Base-by-base conservation (phyloP, 2,888 invertebrate species). In the Eupeodes latifasciatus region DNA sequence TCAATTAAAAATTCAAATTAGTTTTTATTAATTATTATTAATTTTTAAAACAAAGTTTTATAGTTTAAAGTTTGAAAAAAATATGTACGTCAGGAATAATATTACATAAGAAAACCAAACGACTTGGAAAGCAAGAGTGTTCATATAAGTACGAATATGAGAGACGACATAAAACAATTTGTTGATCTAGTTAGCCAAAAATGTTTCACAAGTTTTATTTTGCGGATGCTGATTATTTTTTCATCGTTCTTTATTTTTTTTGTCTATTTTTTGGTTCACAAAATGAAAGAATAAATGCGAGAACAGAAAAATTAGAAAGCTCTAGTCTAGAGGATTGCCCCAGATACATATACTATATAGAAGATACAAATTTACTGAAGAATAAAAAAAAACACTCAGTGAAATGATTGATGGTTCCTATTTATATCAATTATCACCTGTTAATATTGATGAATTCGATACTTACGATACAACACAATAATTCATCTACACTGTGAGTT, bases 141-240 rank as follows among this genome's bases (percentile, higher is more conserved):
- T 80, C 77, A 76, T 36, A 59, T 12, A 47, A 4, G 12, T 55
- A 59, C 40, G 40, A 40, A 6, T 76, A 86, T 89, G 81, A 80
- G 74, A 72, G 77, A 72, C 61, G 62, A 89, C 85, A 89, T 81
- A 89, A 89, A 89, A 86, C 81, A 87, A 89, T 86, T 86, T 86
- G 86, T 88, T 88, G 88, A 81, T 88, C 88, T 74, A 84, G 85
- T 88, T 88, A 88, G 88, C 85, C 88, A 88, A 88, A 85, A 85
- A 88, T 84, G 84, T 84, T 78, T 61, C 72, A 71, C 57, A 81
- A 75, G n/a, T 72, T 64, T 80, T 79, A 49, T 53, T 55, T 71
- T 59, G 69, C 76, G 71, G 59, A 85, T 76, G 85, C 84, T 90
- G 89, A 89, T 82, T 81, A 57, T 62, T 59, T 66, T 59, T 59